A percentile compares a stretch with the other conserved stretches of the same genome.
phyloP scores from a whole-genome alignment of 2,888 invertebrate species.

The Eristalinus sepulchralis region DNA sequence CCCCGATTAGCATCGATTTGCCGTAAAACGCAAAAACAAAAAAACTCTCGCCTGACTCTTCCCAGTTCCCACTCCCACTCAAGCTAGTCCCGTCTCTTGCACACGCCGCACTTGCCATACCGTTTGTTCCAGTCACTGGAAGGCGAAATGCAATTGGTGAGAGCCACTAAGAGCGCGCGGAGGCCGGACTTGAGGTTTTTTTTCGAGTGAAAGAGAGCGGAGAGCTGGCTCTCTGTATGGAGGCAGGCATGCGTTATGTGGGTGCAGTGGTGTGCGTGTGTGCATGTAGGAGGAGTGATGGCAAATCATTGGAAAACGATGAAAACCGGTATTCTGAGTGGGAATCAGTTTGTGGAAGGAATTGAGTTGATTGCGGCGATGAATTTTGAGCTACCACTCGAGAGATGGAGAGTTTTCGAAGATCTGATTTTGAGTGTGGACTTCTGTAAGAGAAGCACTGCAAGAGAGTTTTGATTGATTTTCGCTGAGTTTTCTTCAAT shows the following conservation, averaged over 20 bases:
- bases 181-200: constrained; percentile 53
- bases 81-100: not conserved
- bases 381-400: not conserved
- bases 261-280: not conserved
- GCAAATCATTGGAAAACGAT: constrained; percentile 53
- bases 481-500: constrained; percentile 27
- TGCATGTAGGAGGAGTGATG: constrained; percentile 62
- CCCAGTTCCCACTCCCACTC: constrained; percentile 50
- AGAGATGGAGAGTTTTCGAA: not conserved
- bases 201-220: constrained; percentile 52
- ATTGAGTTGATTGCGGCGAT: not conserved
- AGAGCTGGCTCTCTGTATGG: not conserved
- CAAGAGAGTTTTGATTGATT: not conserved
- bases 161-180: constrained; percentile 50
- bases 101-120: constrained; percentile 13
- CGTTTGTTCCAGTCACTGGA: constrained; percentile 65
- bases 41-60: not conserved
- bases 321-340: constrained; percentile 64
- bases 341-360: not conserved
- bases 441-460: not conserved
- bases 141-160: constrained; percentile 67
- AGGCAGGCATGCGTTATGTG: not conserved
- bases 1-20: constrained; percentile 58
- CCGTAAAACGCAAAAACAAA: constrained; percentile 34
- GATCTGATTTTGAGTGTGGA: not conserved